Conservation (phyloP, 1,140 invertebrate species). For the Amphibalanus amphitrite region DNA sequence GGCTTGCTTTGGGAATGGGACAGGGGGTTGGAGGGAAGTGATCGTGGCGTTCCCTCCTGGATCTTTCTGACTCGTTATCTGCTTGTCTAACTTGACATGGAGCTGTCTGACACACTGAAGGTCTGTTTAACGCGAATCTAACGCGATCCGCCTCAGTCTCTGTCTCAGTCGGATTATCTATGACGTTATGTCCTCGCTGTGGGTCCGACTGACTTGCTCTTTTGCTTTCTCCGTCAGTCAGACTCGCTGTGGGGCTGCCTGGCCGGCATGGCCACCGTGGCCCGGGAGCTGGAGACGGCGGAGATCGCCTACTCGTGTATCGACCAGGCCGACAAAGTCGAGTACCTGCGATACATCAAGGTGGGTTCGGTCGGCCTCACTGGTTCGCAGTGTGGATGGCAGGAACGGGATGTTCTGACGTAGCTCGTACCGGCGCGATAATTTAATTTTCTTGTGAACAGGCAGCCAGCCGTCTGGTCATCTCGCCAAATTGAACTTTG, state of each 20-base stretch:
- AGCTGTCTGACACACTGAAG: background rate
- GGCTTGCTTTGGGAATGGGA: background rate
- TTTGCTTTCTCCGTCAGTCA: slow-evolving; percentile 32
- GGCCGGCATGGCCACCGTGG: slow-evolving; percentile 63
- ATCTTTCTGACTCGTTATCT: no score
- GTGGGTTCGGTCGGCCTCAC: slow-evolving; percentile 28
- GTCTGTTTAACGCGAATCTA: no score
- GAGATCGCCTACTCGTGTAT: slow-evolving; percentile 89
- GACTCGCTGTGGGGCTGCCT: slow-evolving; percentile 75
- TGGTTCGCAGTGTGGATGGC: no score
- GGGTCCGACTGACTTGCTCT: slow-evolving; percentile 3
- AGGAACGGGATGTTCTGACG: no score
- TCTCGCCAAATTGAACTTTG: no score
- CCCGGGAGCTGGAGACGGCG: slow-evolving; percentile 58
- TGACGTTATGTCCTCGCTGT: background rate
- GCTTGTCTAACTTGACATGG: background rate
- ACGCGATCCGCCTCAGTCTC: no score
- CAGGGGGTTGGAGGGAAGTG: background rate
- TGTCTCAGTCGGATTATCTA: no score
- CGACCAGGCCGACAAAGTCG: slow-evolving; percentile 75
- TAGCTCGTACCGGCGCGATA: no score
- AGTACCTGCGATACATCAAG: slow-evolving; percentile 70
- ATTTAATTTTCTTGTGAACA: no score
- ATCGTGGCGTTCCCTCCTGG: no score
- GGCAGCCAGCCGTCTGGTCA: no score